Evolutionary conservation across 1,140 invertebrate genomes (phyloP), one percentile per base, ranked within the genome.

Genomic region (Orussus abietinus): DNA sequence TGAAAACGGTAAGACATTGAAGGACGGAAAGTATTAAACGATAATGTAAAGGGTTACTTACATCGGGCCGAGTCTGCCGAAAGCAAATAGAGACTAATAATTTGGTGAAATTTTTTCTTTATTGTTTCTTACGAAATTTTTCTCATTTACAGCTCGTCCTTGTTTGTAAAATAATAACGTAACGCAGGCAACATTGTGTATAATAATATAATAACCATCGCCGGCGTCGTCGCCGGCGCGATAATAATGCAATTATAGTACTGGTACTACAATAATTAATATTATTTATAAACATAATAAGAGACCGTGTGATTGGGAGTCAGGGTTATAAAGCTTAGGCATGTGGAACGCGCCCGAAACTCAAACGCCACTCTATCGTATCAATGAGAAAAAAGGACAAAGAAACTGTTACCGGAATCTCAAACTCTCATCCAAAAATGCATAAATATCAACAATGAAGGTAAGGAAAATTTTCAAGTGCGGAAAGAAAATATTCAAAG

Each of bases 121-220:
- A 47, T 51, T 44, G 49, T 59, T 45, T 51, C 49, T 51, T 25
- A 25, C n/a, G 22, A 25, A 25, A 47, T 58, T 51, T 50, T 49
- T 51, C 51, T 55, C 32, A 43, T 57, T 60, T 57, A 61, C 52
- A 66, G 64, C 54, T 64, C 37, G 46, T 32, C 55, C 39, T 57
- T 51, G 54, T 57, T 61, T 58, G 65, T 66, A 61, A 67, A 65
- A 58, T 57, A 49, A 53, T 64, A 60, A 61, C 49, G 35, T 60
- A 64, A 65, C 51, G 53, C 55, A 64, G 49, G 50, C 61, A 63
- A 59, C 53, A 40, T 64, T 53, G 57, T 49, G 38, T 59, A 60
- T 62, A 62, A 59, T 65, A 60, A 61, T 63, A 47, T 65, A 55
- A 51, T 61, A 59, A 43, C 50, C 42, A 55, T 49, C 13, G 48